phyloP scores from a whole-genome alignment of 2,113 vertebrate species.

The Spermophilus dauricus region DNA sequence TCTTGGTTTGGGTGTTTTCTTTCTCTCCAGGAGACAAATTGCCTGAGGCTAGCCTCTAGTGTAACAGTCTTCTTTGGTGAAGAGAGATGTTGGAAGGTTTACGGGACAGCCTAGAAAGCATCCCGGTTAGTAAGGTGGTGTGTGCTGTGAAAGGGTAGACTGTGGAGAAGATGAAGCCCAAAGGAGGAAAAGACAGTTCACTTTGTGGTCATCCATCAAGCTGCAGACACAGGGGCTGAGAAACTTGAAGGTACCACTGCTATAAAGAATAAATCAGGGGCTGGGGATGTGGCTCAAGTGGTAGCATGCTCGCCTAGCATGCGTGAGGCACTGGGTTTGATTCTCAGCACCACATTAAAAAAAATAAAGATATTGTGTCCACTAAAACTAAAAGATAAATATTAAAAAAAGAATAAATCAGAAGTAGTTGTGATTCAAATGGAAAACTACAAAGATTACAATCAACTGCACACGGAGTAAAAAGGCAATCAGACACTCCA shows the following conservation, averaged over 20 bases:
- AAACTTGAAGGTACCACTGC: not conserved
- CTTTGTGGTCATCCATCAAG: not conserved
- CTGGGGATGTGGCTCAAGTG: no score
- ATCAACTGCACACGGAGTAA: not conserved
- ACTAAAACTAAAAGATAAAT: no score
- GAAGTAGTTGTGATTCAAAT: not conserved
- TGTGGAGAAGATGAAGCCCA: not conserved
- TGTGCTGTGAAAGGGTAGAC: not conserved
- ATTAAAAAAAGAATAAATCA: not conserved
- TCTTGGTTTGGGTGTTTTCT: not conserved
- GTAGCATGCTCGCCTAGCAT: no score
- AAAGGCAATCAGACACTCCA: not conserved
- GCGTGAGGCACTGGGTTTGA: no score
- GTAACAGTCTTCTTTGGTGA: not conserved
- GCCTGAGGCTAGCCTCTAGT: not conserved
- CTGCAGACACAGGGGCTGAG: not conserved
- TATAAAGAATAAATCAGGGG: not conserved
- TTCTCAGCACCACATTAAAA: no score
- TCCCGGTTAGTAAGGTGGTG: not conserved
- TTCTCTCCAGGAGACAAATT: not conserved
- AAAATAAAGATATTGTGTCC: no score
- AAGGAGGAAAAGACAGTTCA: not conserved
- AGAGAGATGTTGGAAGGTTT: not conserved
- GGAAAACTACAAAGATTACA: not conserved
- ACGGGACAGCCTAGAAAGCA: not conserved